phyloP scores from a whole-genome alignment of 2,797 vertebrate genomes.

The Natrix natrix region DNA sequence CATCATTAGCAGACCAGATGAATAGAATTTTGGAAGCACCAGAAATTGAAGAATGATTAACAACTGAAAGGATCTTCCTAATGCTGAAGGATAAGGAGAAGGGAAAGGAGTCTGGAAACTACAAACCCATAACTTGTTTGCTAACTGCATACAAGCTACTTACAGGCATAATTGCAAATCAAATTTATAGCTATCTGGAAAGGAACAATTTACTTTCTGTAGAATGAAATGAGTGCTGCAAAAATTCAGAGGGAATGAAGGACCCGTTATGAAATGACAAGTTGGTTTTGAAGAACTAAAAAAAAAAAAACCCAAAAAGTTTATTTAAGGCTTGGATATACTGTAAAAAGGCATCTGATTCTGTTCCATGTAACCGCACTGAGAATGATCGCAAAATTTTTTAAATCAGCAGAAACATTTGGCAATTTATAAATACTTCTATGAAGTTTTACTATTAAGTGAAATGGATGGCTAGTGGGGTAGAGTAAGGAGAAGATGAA shows the following conservation, averaged over 20 bases:
- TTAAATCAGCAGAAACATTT: not conserved
- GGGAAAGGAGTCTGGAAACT: not conserved
- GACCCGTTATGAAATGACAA: not conserved
- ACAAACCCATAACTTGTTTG: not conserved
- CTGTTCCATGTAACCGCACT: not conserved
- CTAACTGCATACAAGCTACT: not conserved
- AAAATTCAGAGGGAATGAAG: not conserved
- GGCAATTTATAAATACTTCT: not conserved
- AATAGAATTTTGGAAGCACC: not conserved
- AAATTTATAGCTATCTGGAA: not conserved
- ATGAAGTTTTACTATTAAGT: not conserved
- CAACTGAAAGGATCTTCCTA: not conserved
- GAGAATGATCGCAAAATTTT: not conserved
- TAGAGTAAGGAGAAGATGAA: not conserved
- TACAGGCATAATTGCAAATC: not conserved
- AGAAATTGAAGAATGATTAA: not conserved
- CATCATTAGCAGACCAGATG: not conserved
- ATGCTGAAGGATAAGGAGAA: not conserved
- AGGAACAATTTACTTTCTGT: not conserved
- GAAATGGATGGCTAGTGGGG: not conserved
- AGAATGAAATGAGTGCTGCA: not conserved
- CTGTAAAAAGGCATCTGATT: not conserved
- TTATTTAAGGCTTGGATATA: not conserved
- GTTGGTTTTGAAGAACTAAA: not conserved
- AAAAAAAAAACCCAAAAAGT: not conserved